Percentiles rank a stretch among this genome's conserved stretches.
These are phyloP conservation scores for Cebidichthys violaceus DNA, from an alignment of 2,113 vertebrate genomes.

Conservation along the genomic window DNA sequence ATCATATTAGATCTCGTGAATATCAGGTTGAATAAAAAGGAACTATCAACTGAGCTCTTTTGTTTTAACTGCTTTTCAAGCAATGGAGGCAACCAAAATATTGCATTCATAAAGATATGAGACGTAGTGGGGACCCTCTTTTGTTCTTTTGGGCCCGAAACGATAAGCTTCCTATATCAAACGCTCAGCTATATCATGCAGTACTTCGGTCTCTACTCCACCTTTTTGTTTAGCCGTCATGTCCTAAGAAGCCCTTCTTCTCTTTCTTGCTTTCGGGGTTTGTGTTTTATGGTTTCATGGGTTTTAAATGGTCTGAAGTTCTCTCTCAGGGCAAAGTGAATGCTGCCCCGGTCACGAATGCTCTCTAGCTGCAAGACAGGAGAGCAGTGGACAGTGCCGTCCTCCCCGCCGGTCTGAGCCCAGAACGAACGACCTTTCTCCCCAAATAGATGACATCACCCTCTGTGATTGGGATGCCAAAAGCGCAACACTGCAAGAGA, in stretches of 20 bases:
- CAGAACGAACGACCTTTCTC: constrained; percentile 74
- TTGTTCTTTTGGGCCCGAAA: too few relatives aligned
- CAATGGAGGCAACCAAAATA: background rate
- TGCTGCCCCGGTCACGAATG: constrained; percentile 23
- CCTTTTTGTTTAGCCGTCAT: constrained; percentile 14
- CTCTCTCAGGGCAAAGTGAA: constrained; percentile 33
- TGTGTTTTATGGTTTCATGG: constrained; percentile 7
- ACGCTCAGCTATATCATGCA: background rate
- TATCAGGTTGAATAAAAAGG: background rate
- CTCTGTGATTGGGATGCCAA: constrained; percentile 52
- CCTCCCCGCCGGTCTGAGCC: constrained; percentile 43
- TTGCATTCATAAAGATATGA: background rate
- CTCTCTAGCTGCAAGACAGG: constrained; percentile 16
- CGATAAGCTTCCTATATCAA: background rate
- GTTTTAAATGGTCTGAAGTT: constrained; percentile 36
- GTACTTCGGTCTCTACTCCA: constrained; percentile 2
- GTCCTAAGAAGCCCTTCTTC: constrained; percentile 21
- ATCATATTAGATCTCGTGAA: background rate
- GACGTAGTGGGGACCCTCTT: too few relatives aligned
- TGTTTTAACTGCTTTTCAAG: background rate
- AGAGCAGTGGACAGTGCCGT: constrained; percentile 21
- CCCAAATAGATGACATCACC: constrained; percentile 73
- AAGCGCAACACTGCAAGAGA: constrained; percentile 57
- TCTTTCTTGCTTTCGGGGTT: constrained; percentile 13
- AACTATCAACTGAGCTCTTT: background rate